Evolutionary conservation across 2,113 vertebrate species (phyloP), one percentile per base, ranked within the genome.

Genomic region (Piliocolobus tephrosceles): DNA sequence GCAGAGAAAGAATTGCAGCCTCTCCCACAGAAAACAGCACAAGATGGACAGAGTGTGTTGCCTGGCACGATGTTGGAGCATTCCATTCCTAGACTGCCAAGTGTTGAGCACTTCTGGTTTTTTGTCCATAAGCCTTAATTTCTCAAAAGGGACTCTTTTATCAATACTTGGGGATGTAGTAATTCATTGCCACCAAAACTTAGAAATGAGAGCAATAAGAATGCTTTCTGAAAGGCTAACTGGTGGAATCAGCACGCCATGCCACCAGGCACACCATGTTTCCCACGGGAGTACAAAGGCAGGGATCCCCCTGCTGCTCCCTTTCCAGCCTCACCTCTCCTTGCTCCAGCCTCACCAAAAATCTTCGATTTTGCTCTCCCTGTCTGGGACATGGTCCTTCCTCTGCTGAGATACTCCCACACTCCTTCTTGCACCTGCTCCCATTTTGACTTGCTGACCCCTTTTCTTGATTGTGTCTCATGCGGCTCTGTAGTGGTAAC

Each of bases 111-210:
- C n/a, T 75, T 70, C 8, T 57, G 22, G 6, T 35, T 61, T 82
- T 40, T 64, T 72, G 32, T 72, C 64, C 64, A 52, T 78, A 70
- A 64, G 7, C n/a, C 43, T 78, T 45, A 82, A n/a, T 55, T 91
- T 35, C 32, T 95, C 82, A 88, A 83, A 72, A 94, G 25, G 38
- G 68, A 45, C 88, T 78, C 58, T 86, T 75, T 11, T 68, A 40
- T 88, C 68, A 78, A 20, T 38, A 5, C 5, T 14, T 64, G 3
- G 76, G 83, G 52, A 72, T 6, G 17, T 66, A 75, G 66, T 68
- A 66, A 75, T 35, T 93, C 22, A 86, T 11, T 75, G 40, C 38
- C 55, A 81, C 16, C n/a, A n/a, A 89, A 90, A 40, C 20, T 40
- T 75, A 90, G 73, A 73, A 78, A 81, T 3, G 8, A 84, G 72